These are phyloP conservation scores for Halictus quadricinctus DNA, from an alignment of 2,888 invertebrate genomes.

Conservation along the genomic window DNA sequence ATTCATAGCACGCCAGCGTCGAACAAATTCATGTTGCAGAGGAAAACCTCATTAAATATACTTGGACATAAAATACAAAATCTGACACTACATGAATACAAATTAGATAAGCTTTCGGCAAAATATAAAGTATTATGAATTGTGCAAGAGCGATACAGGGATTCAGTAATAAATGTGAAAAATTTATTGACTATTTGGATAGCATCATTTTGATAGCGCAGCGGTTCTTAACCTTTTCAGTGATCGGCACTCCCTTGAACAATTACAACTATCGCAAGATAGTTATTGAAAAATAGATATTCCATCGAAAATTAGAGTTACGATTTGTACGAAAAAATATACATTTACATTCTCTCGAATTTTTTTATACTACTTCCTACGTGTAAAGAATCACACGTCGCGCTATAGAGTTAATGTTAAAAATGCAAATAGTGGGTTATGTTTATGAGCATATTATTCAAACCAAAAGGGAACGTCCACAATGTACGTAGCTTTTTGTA, in stretches of 20 bases:
- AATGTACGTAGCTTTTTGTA: not conserved
- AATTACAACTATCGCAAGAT: no score
- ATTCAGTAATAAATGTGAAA: not conserved
- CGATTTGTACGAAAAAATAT: not conserved
- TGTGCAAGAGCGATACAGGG: not conserved
- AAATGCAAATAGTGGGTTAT: not conserved
- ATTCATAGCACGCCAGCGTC: not conserved
- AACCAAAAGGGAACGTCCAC: not conserved
- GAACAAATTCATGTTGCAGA: conserved; percentile 10
- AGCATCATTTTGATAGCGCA: not conserved
- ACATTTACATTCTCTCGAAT: no score
- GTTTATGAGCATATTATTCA: not conserved
- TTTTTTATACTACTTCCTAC: no score
- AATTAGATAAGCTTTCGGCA: not conserved
- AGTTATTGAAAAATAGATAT: no score
- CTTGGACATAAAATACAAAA: not conserved
- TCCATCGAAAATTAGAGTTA: no score
- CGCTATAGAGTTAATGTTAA: not conserved
- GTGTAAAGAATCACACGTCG: not conserved
- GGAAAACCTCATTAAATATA: not conserved
- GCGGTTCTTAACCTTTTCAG: no score
- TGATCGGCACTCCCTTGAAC: no score
- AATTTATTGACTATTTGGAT: not conserved
- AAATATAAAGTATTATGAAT: not conserved
- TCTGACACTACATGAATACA: not conserved